phyloP scores from a whole-genome alignment of 53 echinoderm and acorn worm genomes.

The Crossaster papposus region DNA sequence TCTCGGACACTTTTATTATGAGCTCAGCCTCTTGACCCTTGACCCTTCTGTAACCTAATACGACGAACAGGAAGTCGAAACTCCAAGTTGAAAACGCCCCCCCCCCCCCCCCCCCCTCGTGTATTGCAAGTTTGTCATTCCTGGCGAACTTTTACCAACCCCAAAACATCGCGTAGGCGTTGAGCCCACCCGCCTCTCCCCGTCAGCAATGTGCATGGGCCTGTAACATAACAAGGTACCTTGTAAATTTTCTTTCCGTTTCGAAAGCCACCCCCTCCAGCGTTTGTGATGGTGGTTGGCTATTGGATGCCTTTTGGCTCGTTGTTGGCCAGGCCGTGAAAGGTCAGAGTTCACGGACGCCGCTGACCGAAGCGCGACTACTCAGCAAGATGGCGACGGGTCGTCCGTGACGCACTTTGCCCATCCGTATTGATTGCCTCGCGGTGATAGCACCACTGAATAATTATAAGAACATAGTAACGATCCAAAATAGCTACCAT shows the following conservation, averaged over 20 bases:
- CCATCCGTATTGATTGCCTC: background rate
- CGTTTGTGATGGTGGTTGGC: slow-evolving; percentile 1
- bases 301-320: background rate
- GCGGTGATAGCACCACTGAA: slow-evolving; percentile 37
- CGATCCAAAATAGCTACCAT: no score
- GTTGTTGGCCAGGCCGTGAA: background rate
- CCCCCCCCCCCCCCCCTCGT: background rate
- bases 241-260: background rate
- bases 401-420: slow-evolving; percentile 29
- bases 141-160: background rate
- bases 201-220: background rate
- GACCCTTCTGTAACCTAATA: background rate
- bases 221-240: background rate
- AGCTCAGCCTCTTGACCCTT: background rate
- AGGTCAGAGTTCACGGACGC: slow-evolving; percentile 16
- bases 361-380: slow-evolving; percentile 13
- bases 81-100: background rate
- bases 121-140: background rate
- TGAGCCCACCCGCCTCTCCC: background rate
- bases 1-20: background rate
- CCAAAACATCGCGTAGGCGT: background rate
- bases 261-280: background rate
- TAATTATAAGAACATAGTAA: no score
- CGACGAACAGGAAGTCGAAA: background rate
- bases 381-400: slow-evolving; percentile 6